Percentiles rank a stretch among this genome's conserved stretches.
Evolutionary conservation across 2,797 vertebrate species (phyloP).

Genomic region (Sparus aurata): DNA sequence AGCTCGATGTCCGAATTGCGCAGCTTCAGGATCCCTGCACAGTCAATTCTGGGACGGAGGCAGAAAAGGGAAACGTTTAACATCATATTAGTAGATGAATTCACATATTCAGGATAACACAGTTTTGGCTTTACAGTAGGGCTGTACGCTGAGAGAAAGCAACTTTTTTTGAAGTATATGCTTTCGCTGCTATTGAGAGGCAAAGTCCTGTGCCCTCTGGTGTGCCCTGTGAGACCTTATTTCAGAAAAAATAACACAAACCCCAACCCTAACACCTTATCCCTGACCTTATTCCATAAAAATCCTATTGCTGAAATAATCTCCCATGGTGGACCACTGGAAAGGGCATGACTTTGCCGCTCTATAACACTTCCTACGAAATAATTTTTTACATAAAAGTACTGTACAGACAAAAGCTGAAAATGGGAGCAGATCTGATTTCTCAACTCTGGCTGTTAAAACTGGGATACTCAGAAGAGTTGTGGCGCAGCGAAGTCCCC

Average conservation of each 20-base stretch:
- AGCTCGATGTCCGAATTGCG: slow-evolving; percentile 97
- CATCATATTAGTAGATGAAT: not conserved
- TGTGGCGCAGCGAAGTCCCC: slow-evolving; percentile 28
- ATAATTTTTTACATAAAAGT: slow-evolving; percentile 16
- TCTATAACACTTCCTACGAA: not conserved
- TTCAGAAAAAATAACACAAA: no score
- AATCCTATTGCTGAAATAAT: no score
- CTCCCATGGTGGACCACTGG: no score
- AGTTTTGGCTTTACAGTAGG: slow-evolving; percentile 6
- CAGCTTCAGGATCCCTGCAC: slow-evolving; percentile 96
- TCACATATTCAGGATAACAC: not conserved
- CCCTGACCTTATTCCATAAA: no score
- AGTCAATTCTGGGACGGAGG: slow-evolving; percentile 90
- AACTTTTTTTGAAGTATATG: slow-evolving; percentile 1
- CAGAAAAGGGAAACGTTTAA: not conserved
- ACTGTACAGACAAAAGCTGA: slow-evolving; percentile 5
- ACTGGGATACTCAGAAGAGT: slow-evolving; percentile 32
- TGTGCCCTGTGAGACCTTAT: no score
- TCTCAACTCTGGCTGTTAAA: slow-evolving; percentile 20
- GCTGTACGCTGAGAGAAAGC: not conserved
- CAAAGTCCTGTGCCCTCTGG: no score
- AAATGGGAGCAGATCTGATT: slow-evolving; percentile 19
- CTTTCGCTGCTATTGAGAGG: not conserved
- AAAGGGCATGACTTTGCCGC: no score
- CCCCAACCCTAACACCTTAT: no score